phyloP scores from a whole-genome alignment of 2,888 invertebrate genomes.

The Iphiclides podalirius region DNA sequence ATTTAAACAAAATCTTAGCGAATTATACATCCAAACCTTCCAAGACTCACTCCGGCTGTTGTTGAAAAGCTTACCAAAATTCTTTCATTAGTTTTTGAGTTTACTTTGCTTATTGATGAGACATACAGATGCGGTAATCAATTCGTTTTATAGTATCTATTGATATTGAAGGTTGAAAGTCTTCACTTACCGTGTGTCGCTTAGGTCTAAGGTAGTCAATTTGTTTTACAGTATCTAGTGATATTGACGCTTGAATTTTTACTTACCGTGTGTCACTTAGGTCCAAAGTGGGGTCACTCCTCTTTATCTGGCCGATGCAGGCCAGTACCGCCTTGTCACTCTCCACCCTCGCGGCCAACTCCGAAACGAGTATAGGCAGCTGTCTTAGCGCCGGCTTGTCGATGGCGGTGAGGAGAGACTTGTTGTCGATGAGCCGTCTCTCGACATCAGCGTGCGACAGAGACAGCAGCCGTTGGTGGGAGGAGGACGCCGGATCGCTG shows the following conservation, averaged over 20 bases:
- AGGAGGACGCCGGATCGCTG: slow-evolving; percentile 90
- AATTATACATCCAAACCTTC: no score
- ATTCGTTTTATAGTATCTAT: no score
- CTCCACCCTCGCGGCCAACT: slow-evolving; percentile 89
- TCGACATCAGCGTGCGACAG: slow-evolving; percentile 92
- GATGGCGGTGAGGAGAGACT: slow-evolving; percentile 90
- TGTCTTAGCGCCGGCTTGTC: slow-evolving; percentile 90
- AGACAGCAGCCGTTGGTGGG: slow-evolving; percentile 93
- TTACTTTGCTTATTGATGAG: no score
- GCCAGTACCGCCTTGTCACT: slow-evolving; percentile 93
- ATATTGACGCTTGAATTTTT: no score
- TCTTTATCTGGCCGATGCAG: slow-evolving; percentile 84
- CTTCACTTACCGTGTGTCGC: slow-evolving; percentile 5
- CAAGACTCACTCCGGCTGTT: no score
- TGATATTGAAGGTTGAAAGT: no score
- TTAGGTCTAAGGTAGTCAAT: no score
- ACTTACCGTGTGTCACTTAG: slow-evolving; percentile 81
- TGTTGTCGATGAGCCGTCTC: slow-evolving; percentile 94
- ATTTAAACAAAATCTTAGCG: no score
- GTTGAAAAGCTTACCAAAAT: no score
- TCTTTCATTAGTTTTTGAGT: no score
- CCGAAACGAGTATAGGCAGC: slow-evolving; percentile 83
- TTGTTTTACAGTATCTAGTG: no score
- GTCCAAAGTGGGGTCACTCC: slow-evolving; percentile 80
- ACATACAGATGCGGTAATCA: no score